Conservation (phyloP, 1,140 invertebrate genomes). For the Vanessa atalanta region DNA sequence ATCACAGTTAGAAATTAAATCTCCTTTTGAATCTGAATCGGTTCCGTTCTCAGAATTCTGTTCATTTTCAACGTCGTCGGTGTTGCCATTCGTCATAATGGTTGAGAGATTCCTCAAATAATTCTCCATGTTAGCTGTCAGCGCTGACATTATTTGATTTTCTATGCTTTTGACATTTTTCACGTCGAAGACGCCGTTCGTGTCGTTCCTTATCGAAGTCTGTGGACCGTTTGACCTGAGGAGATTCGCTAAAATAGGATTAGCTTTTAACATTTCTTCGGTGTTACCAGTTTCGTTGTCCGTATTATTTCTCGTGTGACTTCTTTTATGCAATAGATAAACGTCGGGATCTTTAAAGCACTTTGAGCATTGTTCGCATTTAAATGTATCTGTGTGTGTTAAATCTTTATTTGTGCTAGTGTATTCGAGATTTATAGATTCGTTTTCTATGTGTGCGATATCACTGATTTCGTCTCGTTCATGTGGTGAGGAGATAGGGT, state of each 20-base stretch:
- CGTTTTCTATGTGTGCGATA: constrained; percentile 7
- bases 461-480: constrained; percentile 6
- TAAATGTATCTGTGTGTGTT: constrained; percentile 46
- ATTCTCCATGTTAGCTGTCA: constrained; percentile 61
- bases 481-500: background rate
- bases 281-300: constrained; percentile 42
- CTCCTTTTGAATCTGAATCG: constrained; percentile 9
- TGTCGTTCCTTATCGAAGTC: constrained; percentile 18
- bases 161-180: constrained; percentile 56
- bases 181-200: constrained; percentile 38
- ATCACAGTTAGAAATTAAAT: constrained; percentile 31
- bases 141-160: constrained; percentile 59
- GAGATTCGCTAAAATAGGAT: constrained; percentile 67
- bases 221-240: constrained; percentile 41
- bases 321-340: constrained; percentile 62
- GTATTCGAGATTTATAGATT: background rate
- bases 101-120: constrained; percentile 58
- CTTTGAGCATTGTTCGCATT: constrained; percentile 65
- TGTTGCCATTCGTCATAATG: constrained; percentile 42
- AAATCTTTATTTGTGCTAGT: constrained; percentile 20
- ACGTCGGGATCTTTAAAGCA: constrained; percentile 74
- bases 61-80: constrained; percentile 26
- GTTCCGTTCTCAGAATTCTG: constrained; percentile 8
- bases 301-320: constrained; percentile 42
- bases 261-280: constrained; percentile 59